Conservation (phyloP, 2,113 vertebrate species). For the Gymnocephalus cernua region DNA sequence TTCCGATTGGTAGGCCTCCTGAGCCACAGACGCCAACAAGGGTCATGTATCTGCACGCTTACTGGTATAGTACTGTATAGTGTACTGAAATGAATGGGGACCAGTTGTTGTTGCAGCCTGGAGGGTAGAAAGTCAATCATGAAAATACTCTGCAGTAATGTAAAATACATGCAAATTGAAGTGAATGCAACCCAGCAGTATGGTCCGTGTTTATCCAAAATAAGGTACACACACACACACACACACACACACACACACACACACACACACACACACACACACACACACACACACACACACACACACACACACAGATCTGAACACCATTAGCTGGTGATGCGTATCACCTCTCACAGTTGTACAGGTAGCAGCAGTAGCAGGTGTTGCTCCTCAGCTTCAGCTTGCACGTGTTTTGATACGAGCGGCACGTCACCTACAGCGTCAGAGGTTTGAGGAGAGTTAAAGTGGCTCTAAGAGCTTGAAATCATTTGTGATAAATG, state of each 20-base stretch:
- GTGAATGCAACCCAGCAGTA: background rate
- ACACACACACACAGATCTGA: background rate
- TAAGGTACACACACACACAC: background rate
- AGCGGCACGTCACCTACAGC: conserved; percentile 88
- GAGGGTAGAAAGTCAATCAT: background rate
- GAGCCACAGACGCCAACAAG: background rate
- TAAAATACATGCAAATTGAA: background rate
- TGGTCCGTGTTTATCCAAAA: background rate
- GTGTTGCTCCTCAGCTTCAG: conserved; percentile 91
- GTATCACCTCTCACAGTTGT: conserved; percentile 91
- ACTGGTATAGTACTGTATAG: background rate
- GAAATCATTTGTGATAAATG: background rate
- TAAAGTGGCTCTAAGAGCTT: background rate
- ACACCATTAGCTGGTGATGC: background rate
- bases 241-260: conserved; percentile 2
- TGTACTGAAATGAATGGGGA: background rate
- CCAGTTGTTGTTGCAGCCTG: background rate
- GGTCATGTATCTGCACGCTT: background rate
- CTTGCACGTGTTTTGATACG: conserved; percentile 83
- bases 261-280: background rate
- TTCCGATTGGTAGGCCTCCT: too few species aligned
- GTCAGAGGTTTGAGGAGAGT: background rate
- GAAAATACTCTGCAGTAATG: background rate
- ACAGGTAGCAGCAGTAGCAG: conserved; percentile 97
- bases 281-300: background rate